Conservation (phyloP, 2,888 invertebrate species). For the Limnephilus auricula region DNA sequence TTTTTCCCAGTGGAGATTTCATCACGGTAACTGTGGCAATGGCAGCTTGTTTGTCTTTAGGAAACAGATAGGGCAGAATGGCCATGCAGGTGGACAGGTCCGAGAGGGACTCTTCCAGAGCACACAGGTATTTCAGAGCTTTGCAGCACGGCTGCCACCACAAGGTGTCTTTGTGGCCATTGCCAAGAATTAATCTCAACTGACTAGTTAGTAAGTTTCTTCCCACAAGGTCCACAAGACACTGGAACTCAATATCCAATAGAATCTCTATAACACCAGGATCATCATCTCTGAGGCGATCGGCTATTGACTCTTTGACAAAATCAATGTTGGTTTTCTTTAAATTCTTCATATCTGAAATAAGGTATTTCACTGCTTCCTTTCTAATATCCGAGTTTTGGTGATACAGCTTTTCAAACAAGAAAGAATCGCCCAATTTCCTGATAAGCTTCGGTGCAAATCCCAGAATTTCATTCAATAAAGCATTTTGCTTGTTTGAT, state of each 20-base stretch:
- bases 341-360: constrained; percentile 76
- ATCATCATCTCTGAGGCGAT: constrained; percentile 83
- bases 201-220: constrained; percentile 73
- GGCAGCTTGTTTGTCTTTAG: constrained; percentile 72
- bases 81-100: constrained; percentile 79
- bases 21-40: constrained; percentile 71
- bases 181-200: constrained; percentile 77
- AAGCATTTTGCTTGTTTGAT: constrained; percentile 70
- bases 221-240: constrained; percentile 73
- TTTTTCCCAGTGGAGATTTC: constrained; percentile 72
- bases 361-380: constrained; percentile 82
- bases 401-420: constrained; percentile 87
- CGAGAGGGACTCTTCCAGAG: constrained; percentile 72
- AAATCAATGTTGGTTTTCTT: constrained; percentile 78
- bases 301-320: constrained; percentile 80
- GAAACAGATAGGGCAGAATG: constrained; percentile 81
- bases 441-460: constrained; percentile 78
- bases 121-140: constrained; percentile 75
- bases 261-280: constrained; percentile 79
- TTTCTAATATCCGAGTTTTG: constrained; percentile 81
- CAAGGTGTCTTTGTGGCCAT: constrained; percentile 70
- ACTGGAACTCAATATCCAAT: constrained; percentile 73
- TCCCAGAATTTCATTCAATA: constrained; percentile 74
- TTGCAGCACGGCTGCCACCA: constrained; percentile 73
- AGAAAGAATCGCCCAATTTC: constrained; percentile 75